These are phyloP conservation scores for Brachyhypopomus gauderio DNA, from an alignment of 2,113 vertebrate genomes.

Conservation along the genomic window DNA sequence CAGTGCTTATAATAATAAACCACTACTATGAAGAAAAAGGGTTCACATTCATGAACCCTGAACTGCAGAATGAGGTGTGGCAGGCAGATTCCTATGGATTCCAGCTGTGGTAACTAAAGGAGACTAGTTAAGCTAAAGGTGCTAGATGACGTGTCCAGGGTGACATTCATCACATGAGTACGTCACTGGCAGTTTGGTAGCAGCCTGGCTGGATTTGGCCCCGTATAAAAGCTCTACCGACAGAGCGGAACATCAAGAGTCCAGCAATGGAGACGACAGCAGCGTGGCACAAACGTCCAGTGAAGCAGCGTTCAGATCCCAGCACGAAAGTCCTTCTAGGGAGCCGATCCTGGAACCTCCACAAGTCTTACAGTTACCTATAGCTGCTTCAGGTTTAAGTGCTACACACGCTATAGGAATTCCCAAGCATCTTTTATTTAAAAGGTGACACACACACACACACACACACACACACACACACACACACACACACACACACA, in stretches of 20 bases:
- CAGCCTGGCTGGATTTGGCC: neutral
- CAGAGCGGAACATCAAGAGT: neutral
- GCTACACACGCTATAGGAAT: neutral
- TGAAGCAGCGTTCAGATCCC: neutral
- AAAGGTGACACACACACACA: neutral
- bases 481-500: neutral
- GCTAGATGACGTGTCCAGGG: neutral
- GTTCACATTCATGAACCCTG: neutral
- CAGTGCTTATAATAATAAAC: neutral
- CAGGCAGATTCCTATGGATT: neutral
- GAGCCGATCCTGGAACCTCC: neutral
- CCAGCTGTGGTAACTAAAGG: neutral
- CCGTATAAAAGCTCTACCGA: neutral
- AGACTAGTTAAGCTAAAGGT: neutral
- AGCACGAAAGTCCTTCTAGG: neutral
- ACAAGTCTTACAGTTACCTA: neutral
- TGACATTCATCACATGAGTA: neutral
- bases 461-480: neutral
- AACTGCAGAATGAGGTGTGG: neutral
- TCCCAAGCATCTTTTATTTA: neutral
- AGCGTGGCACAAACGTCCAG: neutral
- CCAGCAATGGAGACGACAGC: too few species aligned
- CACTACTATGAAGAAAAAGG: too few species aligned
- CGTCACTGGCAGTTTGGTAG: conserved; percentile 16
- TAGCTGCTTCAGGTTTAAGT: neutral